Conservation (phyloP, 2,797 vertebrate genomes). For the Psittacula echo region DNA sequence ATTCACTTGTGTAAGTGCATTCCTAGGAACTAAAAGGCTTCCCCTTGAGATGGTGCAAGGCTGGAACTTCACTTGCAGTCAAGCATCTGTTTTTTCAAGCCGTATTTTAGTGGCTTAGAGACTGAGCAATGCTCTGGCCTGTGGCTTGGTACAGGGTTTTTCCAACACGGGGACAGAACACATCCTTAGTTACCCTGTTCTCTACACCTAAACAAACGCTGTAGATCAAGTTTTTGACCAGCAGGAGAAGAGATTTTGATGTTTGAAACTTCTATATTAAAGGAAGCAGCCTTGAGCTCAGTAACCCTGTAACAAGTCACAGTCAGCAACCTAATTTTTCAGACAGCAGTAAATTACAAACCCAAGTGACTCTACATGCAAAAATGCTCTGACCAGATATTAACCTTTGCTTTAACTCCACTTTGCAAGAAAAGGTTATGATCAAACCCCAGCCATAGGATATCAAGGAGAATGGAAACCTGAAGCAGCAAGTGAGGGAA, state of each 20-base stretch:
- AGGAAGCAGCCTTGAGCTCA: neutral
- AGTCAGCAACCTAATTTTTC: constrained; percentile 41
- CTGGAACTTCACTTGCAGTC: constrained; percentile 11
- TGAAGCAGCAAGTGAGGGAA: constrained; percentile 70
- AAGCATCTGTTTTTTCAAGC: neutral
- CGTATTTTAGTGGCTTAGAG: neutral
- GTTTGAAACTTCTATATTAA: neutral
- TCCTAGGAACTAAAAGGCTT: constrained; percentile 13
- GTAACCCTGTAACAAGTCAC: constrained; percentile 33
- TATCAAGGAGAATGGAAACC: constrained; percentile 64
- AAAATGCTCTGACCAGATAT: constrained; percentile 35
- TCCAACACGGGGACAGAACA: neutral
- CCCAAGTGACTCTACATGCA: neutral
- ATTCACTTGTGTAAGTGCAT: constrained; percentile 21
- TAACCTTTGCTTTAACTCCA: constrained; percentile 35
- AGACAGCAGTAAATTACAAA: constrained; percentile 47
- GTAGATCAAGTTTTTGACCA: constrained; percentile 26
- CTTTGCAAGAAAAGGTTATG: constrained; percentile 56
- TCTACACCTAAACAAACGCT: constrained; percentile 10
- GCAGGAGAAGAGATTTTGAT: neutral
- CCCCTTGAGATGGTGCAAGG: constrained; percentile 25
- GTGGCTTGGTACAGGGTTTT: constrained; percentile 6
- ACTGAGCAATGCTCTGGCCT: neutral
- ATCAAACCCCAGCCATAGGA: constrained; percentile 66
- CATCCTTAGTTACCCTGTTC: neutral